These are phyloP conservation scores for Caradrina kadenii DNA, from an alignment of 2,888 invertebrate genomes.

Conservation along the genomic window DNA sequence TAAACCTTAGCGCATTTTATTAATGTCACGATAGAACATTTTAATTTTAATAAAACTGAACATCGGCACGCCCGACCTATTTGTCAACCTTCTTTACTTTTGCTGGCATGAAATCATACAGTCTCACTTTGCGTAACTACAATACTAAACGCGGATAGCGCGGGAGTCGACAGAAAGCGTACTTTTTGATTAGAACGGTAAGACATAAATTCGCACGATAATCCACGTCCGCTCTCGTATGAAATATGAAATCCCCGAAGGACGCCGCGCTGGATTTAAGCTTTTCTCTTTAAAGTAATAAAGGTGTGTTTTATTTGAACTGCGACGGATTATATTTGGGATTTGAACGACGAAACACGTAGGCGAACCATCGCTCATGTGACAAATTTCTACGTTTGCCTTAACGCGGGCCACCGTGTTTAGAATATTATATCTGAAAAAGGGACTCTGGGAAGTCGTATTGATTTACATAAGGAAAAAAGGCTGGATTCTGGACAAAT, in stretches of 20 bases:
- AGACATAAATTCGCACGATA: constrained; percentile 88
- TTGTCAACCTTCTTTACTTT: constrained; percentile 91
- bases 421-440: constrained; percentile 87
- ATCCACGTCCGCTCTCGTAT: constrained; percentile 80
- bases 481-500: constrained; percentile 68
- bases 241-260: constrained; percentile 84
- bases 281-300: constrained; percentile 89
- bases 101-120: constrained; percentile 89
- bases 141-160: constrained; percentile 70
- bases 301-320: constrained; percentile 90
- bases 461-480: constrained; percentile 86
- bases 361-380: constrained; percentile 91
- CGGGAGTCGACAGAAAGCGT: constrained; percentile 78
- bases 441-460: constrained; percentile 80
- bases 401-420: constrained; percentile 89
- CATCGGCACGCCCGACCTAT: constrained; percentile 89
- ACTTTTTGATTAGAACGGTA: constrained; percentile 84
- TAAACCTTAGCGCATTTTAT: constrained; percentile 84
- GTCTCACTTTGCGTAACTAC: constrained; percentile 84
- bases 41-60: constrained; percentile 90
- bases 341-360: constrained; percentile 89
- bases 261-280: constrained; percentile 84
- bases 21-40: constrained; percentile 87
- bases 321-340: constrained; percentile 87
- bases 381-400: constrained; percentile 91